These are phyloP conservation scores for Clupea harengus DNA, from an alignment of 2,113 vertebrate genomes.

Conservation along the genomic window DNA sequence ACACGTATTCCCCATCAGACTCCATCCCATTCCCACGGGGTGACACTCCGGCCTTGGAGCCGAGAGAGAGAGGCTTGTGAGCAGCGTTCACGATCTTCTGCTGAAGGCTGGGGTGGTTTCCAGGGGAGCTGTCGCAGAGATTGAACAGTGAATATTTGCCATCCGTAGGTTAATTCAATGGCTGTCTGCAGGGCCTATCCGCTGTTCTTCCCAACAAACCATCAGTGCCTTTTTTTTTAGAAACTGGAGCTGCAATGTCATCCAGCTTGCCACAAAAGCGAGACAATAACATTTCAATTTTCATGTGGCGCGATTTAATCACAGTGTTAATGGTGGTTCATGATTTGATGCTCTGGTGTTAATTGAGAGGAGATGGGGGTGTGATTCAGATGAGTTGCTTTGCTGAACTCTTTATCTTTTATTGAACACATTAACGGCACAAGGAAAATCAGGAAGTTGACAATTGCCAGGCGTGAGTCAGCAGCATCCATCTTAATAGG, in stretches of 20 bases:
- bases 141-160: not conserved
- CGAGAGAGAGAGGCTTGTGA: constrained; percentile 2
- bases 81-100: constrained; percentile 15
- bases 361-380: constrained; percentile 7
- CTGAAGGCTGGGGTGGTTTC: constrained; percentile 8
- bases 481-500: not conserved
- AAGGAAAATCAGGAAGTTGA: not conserved
- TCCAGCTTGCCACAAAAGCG: not conserved
- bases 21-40: constrained; percentile 55
- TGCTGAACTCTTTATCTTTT: constrained; percentile 3
- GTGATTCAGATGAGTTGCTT: constrained; percentile 15
- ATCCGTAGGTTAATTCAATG: not conserved
- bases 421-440: constrained; percentile 13
- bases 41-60: constrained; percentile 44
- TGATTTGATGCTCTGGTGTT: not conserved
- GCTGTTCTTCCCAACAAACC: not conserved
- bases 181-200: not conserved
- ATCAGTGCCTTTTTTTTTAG: not conserved
- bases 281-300: constrained; percentile 3
- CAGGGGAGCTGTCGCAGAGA: not conserved
- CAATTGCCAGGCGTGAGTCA: constrained; percentile 9
- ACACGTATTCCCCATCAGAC: constrained; percentile 57
- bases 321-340: not conserved
- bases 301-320: not conserved
- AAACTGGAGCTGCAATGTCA: not conserved